Conservation (phyloP, 2,113 vertebrate genomes). For the Lonchura striata region DNA sequence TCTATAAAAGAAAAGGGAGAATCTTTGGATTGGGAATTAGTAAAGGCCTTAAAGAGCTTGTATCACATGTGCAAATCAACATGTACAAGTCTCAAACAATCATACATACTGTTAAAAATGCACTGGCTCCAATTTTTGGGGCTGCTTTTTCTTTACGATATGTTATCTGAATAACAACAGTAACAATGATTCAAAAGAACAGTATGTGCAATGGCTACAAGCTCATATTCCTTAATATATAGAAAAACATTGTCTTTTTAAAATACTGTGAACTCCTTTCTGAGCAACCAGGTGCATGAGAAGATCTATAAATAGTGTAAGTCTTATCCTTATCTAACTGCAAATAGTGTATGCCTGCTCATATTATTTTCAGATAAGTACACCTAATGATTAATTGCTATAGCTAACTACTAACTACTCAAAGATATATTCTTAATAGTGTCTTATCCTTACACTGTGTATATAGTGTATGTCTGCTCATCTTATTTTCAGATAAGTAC, state of each 20-base stretch:
- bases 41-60: neutral
- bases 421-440: no score
- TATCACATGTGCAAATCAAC: neutral
- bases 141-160: neutral
- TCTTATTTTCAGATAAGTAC: neutral
- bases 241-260: neutral
- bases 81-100: neutral
- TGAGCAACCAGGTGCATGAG: neutral
- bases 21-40: neutral
- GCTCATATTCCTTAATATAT: neutral
- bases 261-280: neutral
- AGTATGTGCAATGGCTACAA: neutral
- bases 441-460: neutral
- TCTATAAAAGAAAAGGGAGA: conserved; percentile 63
- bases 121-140: neutral
- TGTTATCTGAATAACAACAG: neutral
- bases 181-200: neutral
- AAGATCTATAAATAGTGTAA: neutral
- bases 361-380: neutral
- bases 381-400: neutral
- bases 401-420: neutral
- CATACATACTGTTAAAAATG: neutral
- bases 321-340: neutral
- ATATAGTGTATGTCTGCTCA: neutral
- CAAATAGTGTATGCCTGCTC: neutral